These are phyloP conservation scores for Myocastor coypus DNA, from an alignment of 2,113 vertebrate genomes.

Conservation along the genomic window DNA sequence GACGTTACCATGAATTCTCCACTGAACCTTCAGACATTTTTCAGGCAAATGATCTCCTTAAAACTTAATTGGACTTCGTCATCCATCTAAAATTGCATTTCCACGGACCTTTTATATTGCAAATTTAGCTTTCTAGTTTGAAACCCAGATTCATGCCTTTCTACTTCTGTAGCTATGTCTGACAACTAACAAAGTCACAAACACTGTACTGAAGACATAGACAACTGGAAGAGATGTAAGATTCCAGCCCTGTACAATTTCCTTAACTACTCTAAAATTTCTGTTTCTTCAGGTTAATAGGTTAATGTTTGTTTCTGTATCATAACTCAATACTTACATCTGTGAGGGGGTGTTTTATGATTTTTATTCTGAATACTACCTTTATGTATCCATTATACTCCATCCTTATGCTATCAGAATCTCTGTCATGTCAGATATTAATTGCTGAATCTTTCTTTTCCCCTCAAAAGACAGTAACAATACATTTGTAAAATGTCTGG, in stretches of 20 bases:
- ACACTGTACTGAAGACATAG: background rate
- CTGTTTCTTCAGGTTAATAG: background rate
- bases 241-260: background rate
- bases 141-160: background rate
- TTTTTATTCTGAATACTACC: background rate
- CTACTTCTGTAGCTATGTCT: background rate
- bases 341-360: background rate
- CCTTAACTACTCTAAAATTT: background rate
- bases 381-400: background rate
- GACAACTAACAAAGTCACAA: background rate
- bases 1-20: background rate
- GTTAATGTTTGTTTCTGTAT: background rate
- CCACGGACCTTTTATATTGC: background rate
- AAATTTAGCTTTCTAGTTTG: constrained; percentile 2
- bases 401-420: background rate
- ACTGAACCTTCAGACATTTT: background rate
- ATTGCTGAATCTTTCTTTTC: background rate
- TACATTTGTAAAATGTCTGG: background rate
- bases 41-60: background rate
- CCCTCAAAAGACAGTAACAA: background rate
- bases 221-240: background rate
- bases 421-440: constrained; percentile 21
- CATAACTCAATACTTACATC: background rate
- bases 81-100: background rate
- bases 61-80: constrained; percentile 30